Percentiles rank a stretch among this genome's conserved stretches.
These are phyloP conservation scores for Napeogenes inachia DNA, from an alignment of 2,888 invertebrate species.

Conservation along the genomic window DNA sequence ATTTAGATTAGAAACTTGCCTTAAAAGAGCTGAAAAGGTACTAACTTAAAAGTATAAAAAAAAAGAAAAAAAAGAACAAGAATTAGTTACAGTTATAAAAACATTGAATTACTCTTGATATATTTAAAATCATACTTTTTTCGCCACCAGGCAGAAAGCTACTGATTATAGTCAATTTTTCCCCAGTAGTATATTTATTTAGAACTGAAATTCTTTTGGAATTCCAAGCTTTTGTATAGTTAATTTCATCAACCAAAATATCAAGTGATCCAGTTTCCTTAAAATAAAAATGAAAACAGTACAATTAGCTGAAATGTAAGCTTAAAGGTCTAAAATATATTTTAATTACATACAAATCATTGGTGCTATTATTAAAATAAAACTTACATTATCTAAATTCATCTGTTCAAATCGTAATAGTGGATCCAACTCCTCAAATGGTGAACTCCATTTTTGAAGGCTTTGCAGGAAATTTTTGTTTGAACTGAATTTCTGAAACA, in stretches of 20 bases:
- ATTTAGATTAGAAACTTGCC: constrained; percentile 87
- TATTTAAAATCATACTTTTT: constrained; percentile 76
- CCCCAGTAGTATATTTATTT: constrained; percentile 93
- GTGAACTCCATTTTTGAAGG: constrained; percentile 65
- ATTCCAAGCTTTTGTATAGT: constrained; percentile 86
- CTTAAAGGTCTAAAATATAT: background rate
- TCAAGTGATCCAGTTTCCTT: constrained; percentile 45
- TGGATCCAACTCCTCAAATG: constrained; percentile 67
- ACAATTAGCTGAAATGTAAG: background rate
- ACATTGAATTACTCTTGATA: background rate
- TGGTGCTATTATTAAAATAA: background rate
- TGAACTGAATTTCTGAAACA: constrained; percentile 51
- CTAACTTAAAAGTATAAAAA: constrained; percentile 67
- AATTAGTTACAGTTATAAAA: constrained; percentile 12
- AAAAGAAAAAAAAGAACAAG: constrained; percentile 35
- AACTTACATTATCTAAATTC: constrained; percentile 49
- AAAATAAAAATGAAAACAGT: constrained; percentile 16
- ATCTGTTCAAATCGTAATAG: constrained; percentile 65
- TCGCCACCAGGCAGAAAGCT: constrained; percentile 90
- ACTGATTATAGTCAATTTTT: constrained; percentile 93
- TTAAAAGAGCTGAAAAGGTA: constrained; percentile 83
- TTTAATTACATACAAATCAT: background rate
- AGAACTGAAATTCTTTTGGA: constrained; percentile 86
- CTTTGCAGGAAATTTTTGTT: constrained; percentile 57
- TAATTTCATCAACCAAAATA: constrained; percentile 54